phyloP scores from a whole-genome alignment of 2,113 vertebrate genomes.

The Rhinolophus ferrumequinum region DNA sequence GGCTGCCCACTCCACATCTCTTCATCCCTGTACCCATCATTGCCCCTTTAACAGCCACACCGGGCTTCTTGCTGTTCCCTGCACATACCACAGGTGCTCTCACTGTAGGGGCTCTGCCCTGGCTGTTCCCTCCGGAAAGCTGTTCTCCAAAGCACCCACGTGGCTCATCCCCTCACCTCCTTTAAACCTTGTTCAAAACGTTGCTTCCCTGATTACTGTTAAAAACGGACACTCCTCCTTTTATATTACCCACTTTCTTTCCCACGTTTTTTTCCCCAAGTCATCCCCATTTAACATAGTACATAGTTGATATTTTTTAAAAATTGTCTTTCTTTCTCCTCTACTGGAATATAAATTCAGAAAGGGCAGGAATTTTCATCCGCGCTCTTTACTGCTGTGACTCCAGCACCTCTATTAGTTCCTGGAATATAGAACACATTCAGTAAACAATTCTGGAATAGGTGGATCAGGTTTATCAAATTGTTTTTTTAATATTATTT shows the following conservation, averaged over 20 bases:
- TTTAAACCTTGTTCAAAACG: neutral
- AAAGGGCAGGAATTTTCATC: neutral
- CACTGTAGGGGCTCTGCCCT: neutral
- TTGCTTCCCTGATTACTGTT: neutral
- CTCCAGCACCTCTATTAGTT: neutral
- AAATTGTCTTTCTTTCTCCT: neutral
- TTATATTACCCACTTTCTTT: neutral
- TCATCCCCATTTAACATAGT: neutral
- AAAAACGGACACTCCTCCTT: neutral
- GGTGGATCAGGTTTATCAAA: neutral
- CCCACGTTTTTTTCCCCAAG: neutral
- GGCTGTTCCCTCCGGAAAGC: neutral
- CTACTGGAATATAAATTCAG: neutral
- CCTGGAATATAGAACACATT: neutral
- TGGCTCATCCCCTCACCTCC: neutral
- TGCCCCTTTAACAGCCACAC: too few relatives aligned
- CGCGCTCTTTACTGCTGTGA: neutral
- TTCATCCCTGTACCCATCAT: accelerated
- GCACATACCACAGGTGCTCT: neutral
- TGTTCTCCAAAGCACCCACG: neutral
- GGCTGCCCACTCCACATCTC: too few relatives aligned
- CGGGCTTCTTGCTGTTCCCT: neutral
- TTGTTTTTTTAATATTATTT: neutral
- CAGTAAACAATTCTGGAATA: neutral
- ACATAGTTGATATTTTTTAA: neutral